Conservation (phyloP, 2,113 vertebrate species). For the Mungos mungo region DNA sequence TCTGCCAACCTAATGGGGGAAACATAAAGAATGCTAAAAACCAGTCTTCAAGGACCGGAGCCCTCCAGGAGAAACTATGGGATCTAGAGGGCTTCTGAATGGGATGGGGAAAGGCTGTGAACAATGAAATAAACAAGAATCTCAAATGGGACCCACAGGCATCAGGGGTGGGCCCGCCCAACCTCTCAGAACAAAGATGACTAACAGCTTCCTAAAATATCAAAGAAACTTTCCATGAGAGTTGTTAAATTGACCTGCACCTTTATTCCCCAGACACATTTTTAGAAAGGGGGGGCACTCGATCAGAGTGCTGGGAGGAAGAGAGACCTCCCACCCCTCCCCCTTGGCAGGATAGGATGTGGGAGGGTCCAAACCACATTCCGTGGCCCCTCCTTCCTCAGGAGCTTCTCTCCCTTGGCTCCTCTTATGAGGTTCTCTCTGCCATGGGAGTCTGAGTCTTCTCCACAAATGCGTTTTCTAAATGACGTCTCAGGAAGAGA, state of each 20-base stretch:
- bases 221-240: conserved; percentile 62
- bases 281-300: background rate
- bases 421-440: background rate
- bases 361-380: background rate
- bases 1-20: background rate
- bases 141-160: background rate
- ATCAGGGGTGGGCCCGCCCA: background rate
- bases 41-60: background rate
- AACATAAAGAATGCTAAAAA: background rate
- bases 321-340: background rate
- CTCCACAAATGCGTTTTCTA: background rate
- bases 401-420: background rate
- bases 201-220: conserved; percentile 56
- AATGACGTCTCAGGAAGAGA: background rate
- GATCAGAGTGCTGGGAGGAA: background rate
- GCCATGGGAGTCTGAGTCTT: background rate
- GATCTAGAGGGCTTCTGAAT: background rate
- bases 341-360: background rate
- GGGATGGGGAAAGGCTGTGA: background rate
- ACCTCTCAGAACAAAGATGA: conserved; percentile 35
- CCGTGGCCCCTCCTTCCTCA: background rate
- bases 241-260: conserved; percentile 36
- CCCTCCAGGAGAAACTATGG: background rate
- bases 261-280: conserved; percentile 17
- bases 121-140: background rate